Base-by-base conservation (phyloP, 1,140 invertebrate species). In the Asobara japonica region DNA sequence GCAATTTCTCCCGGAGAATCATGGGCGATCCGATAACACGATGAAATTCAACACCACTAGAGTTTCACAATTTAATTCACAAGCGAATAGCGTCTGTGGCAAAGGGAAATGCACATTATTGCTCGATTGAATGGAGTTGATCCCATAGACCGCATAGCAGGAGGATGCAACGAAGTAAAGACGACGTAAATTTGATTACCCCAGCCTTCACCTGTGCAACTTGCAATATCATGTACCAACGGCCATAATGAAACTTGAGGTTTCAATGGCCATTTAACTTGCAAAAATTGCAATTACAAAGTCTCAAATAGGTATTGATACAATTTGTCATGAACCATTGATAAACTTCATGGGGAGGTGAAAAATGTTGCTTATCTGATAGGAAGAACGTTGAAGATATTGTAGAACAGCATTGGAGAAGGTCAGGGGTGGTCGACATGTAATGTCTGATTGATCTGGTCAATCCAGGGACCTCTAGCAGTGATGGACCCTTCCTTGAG, bases 41-140 rank as follows among this genome's bases (percentile, higher is more conserved):
- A 18, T 16, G 48, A 30, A 48, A 20, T 29, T n/a, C 31, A 48
- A 7, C 45, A 38, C 56, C 38, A 33, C 29, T 56, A 20, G 30
- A 71, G 36, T 71, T 71, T 64, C 33, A 71, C 33, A 64, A 65
- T 71, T 71, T 71, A 71, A 71, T 71, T 62, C 64, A 18, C 41
- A 45, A 62, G n/a, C 31, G 62, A 64, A 38, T 71, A 41, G 13
- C 56, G 22, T 65, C 31, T 69, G 36, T 31, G 16, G 51, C 41
- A 62, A n/a, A 20, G 60, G 30, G 36, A 27, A 71, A 51, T 31
- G 38, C 60, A 31, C 41, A 36, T 71, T 71, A 71, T 69, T 30
- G 31, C 56, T 36, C 29, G 38, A 64, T 71, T 65, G 25, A 71
- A 71, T 71, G 10, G 25, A 64, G 20, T 65, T 71, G 33, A 22